A percentile compares a stretch with the other conserved stretches of the same genome.
These are phyloP conservation scores for Girardinus metallicus DNA, from an alignment of 2,797 vertebrate genomes.

Conservation along the genomic window DNA sequence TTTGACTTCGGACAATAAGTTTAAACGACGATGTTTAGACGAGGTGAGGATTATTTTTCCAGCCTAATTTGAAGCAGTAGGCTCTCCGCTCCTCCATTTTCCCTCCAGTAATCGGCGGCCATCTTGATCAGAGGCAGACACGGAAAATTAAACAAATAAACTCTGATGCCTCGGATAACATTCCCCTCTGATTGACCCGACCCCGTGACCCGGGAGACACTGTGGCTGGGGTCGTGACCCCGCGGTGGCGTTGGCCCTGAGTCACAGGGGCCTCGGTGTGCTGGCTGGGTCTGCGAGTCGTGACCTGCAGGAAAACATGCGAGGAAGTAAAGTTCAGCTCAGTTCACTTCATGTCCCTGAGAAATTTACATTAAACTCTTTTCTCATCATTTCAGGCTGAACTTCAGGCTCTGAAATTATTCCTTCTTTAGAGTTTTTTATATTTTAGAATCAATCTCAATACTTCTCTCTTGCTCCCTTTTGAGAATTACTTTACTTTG, in stretches of 20 bases:
- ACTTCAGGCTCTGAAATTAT: background rate
- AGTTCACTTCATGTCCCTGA: background rate
- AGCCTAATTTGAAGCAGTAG: constrained; percentile 84
- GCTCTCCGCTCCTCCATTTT: constrained; percentile 36
- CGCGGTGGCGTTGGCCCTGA: constrained; percentile 36
- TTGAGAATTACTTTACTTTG: background rate
- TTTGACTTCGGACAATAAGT: constrained; percentile 79
- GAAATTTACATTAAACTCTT: background rate
- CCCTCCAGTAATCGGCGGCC: constrained; percentile 57
- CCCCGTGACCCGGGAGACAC: constrained; percentile 72
- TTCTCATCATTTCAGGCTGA: background rate
- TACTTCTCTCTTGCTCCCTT: background rate
- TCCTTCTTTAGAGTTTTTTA: background rate
- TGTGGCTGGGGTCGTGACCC: constrained; percentile 74
- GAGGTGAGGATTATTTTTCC: constrained; percentile 81
- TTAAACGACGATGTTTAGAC: constrained; percentile 74
- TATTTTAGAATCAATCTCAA: background rate
- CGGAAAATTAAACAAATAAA: constrained; percentile 85
- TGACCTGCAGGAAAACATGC: constrained; percentile 60
- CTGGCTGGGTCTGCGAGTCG: constrained; percentile 56
- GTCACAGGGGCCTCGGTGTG: constrained; percentile 55
- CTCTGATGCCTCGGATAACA: constrained; percentile 76
- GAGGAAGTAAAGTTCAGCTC: constrained; percentile 7
- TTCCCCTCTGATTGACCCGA: constrained; percentile 78
- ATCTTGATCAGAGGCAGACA: constrained; percentile 76